Evolutionary conservation across 1,140 invertebrate species (phyloP).

Genomic region (Arctopsyche grandis): DNA sequence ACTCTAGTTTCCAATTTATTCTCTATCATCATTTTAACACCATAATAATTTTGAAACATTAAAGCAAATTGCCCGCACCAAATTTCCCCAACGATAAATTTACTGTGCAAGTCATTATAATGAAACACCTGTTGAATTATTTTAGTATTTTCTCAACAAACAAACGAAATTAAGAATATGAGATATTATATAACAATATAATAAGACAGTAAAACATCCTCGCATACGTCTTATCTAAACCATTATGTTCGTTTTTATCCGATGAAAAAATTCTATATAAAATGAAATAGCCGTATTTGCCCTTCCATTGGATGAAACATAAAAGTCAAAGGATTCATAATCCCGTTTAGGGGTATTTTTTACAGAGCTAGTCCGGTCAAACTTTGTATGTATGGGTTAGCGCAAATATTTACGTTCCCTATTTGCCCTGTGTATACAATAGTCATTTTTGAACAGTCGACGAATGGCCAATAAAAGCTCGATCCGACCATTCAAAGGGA

Average conservation of each 20-base stretch:
- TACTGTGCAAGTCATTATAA: too few species aligned
- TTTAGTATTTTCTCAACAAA: too few species aligned
- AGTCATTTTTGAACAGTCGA: slow-evolving; percentile 3
- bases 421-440: background rate
- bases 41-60: too few species aligned
- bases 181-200: too few species aligned
- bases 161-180: too few species aligned
- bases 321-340: slow-evolving; percentile 11
- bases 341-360: background rate
- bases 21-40: too few species aligned
- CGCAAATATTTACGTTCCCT: background rate
- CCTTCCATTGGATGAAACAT: background rate
- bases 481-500: background rate
- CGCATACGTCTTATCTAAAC: too few species aligned
- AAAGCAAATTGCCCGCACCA: too few species aligned
- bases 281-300: too few species aligned
- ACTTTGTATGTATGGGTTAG: background rate
- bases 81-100: too few species aligned
- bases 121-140: too few species aligned
- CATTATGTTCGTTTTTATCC: background rate
- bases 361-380: background rate
- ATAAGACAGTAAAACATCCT: too few species aligned
- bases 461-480: slow-evolving; percentile 12
- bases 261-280: background rate
- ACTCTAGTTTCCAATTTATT: background rate